Percentiles rank a stretch among this genome's conserved stretches.
Conservation (phyloP, 2,113 vertebrate species). For the human region GRCh38 chr1:65881501-65882000, state of each 20-base stretch:
- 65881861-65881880: not conserved
- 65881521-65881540: not conserved
- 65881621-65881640: not conserved
- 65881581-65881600: not conserved
- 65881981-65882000: not conserved
- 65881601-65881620: not conserved
- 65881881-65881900: conserved; percentile 47
- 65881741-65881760: not conserved
- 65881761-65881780: not conserved
- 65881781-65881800: not conserved
- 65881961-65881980: conserved; percentile 2
- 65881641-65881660: not conserved
- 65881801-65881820: conserved; percentile 24
- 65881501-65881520: not conserved
- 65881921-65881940: not conserved
- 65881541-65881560: not conserved
- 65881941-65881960: not conserved
- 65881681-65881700: not conserved
- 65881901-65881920: not conserved
- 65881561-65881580: not conserved
- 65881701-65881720: not conserved
- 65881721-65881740: conserved; percentile 26
- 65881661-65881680: not conserved
- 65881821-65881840: not conserved
- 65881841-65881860: not conserved